Conservation (phyloP, 2,797 vertebrate species). For the Coracias cyanogaster region DNA sequence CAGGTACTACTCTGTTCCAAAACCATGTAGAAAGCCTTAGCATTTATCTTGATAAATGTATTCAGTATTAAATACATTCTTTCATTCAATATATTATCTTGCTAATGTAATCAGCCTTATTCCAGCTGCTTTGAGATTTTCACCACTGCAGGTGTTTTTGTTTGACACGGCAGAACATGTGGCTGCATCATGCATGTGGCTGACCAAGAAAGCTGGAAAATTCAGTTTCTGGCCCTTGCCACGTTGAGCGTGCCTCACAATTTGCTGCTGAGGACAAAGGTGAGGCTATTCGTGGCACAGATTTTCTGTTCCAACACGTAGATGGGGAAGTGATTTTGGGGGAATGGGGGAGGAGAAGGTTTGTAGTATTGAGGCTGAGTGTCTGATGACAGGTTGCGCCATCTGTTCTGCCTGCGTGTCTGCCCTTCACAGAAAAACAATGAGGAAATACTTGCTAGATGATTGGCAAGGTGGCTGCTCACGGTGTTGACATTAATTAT, state of each 20-base stretch:
- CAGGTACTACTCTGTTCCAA: background rate
- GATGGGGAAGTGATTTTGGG: background rate
- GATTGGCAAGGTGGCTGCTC: slow-evolving; percentile 2
- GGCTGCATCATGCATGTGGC: accelerated
- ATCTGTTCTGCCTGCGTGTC: background rate
- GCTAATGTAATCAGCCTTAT: background rate
- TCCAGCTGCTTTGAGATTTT: background rate
- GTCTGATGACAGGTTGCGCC: background rate
- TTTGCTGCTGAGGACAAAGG: background rate
- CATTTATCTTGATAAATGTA: background rate
- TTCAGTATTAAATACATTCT: background rate
- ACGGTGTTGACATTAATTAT: background rate
- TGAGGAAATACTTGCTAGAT: slow-evolving; percentile 39
- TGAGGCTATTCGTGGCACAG: background rate
- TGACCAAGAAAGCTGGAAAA: background rate
- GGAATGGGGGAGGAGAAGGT: background rate
- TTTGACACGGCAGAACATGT: background rate
- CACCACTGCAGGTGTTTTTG: background rate
- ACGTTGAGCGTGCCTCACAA: background rate
- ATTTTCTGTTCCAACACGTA: background rate
- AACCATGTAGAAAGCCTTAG: background rate
- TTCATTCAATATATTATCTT: background rate
- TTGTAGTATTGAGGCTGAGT: background rate
- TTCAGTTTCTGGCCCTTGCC: background rate
- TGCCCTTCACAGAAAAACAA: background rate